Base-by-base conservation (phyloP, 2,113 vertebrate species). In the Spea multiplicata region DNA sequence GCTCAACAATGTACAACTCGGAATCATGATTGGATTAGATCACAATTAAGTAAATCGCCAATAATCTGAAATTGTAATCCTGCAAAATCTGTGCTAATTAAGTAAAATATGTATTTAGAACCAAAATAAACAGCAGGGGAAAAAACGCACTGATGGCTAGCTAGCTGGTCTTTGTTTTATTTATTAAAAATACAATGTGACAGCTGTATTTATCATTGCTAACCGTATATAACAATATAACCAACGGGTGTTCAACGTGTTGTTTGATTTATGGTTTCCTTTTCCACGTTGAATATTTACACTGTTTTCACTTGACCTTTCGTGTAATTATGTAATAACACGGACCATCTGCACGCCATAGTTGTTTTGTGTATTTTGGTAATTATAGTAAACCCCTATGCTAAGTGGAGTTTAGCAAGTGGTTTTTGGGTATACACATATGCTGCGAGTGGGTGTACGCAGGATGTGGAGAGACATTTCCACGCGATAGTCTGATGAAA, bases 131-230 rank as follows among this genome's bases (percentile, higher is more conserved):
- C 4, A 45, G 16, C 3, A 9, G 64, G 16, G 53, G 44, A 75
- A 66, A 75, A 72, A 55, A n/a, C n/a, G n/a, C 70, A 30, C 66
- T 66, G 17, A 48, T 44, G 44, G 47, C 49, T 17, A 14, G 9
- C 49, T 44, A 59, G 17, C 61, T 64, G 30, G 3, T 7, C 52
- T 73, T 47, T 52, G 50, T 73, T 71, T 71, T 55, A 71, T 71
- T 57, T 80, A 67, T 73, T 67, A 80, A 66, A 64, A 66, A 67
- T 59, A 59, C 62, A 44, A 65, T 47, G 17, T 80, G 77, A 80
- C 77, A 80, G 77, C 77, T 80, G 71, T 80, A 80, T 80, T 80
- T 72, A 80, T 80, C 77, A 80, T 73, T 73, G 62, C 70, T 73
- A 80, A 73, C 71, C 44, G 77, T 80, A 80, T 80, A 73, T 80